Evolutionary conservation across 2,113 vertebrate species (phyloP).

Genomic region (Rafetus swinhoei): DNA sequence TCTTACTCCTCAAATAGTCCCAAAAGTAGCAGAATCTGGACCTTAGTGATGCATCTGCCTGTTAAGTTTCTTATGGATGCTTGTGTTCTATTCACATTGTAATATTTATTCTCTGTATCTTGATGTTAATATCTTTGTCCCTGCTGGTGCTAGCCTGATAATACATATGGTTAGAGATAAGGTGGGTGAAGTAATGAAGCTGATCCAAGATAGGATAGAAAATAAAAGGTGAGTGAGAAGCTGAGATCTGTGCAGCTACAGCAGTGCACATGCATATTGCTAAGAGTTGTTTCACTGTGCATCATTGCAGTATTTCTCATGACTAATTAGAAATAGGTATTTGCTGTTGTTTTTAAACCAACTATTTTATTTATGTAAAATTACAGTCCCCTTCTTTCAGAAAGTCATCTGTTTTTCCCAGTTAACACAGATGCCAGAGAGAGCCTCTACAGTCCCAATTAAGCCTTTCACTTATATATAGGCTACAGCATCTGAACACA

Average conservation of each 20-base stretch:
- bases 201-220: too few species aligned
- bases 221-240: too few species aligned
- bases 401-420: background rate
- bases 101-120: background rate
- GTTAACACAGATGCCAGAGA: constrained; percentile 4
- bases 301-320: background rate
- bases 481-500: background rate
- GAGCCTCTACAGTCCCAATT: background rate
- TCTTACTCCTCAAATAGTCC: too few species aligned
- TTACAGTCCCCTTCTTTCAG: background rate
- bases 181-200: background rate
- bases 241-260: background rate
- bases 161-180: background rate
- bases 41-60: background rate
- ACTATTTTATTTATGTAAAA: background rate
- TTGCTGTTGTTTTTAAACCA: background rate
- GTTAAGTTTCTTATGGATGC: background rate
- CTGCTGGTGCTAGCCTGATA: background rate
- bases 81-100: accelerated
- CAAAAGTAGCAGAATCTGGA: background rate
- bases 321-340: background rate
- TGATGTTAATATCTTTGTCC: background rate
- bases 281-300: background rate
- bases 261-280: background rate
- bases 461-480: background rate